Percentiles rank a stretch among this genome's conserved stretches.
phyloP scores from a whole-genome alignment of 1,140 invertebrate species.

The Calliopsis andreniformis region DNA sequence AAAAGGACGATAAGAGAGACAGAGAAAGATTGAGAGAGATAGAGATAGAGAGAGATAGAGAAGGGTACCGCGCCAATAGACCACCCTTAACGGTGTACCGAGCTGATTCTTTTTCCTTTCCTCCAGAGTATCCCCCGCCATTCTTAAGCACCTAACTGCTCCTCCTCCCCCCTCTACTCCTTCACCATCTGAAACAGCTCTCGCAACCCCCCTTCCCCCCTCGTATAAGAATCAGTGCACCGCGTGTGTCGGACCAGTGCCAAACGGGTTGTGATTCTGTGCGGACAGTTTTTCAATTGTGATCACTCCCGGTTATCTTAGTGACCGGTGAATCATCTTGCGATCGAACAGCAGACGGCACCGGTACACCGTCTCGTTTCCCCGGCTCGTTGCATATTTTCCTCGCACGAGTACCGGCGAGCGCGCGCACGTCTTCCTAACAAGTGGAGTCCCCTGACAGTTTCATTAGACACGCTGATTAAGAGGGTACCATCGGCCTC shows the following conservation, averaged over 20 bases:
- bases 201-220: constrained; percentile 59
- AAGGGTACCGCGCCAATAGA: background rate
- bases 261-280: constrained; percentile 73
- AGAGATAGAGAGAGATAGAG: background rate
- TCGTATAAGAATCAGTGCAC: constrained; percentile 78
- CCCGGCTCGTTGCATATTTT: too few species aligned
- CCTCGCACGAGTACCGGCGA: too few species aligned
- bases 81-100: constrained; percentile 52
- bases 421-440: too few species aligned
- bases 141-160: constrained; percentile 35
- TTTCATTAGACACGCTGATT: too few species aligned
- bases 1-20: background rate
- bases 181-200: constrained; percentile 29
- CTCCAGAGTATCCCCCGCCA: constrained; percentile 38
- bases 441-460: too few species aligned
- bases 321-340: constrained; percentile 28
- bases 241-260: constrained; percentile 75
- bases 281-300: constrained; percentile 58
- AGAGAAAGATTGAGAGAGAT: background rate
- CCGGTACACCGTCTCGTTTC: too few species aligned
- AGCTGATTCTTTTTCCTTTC: constrained; percentile 43
- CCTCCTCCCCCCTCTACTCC: constrained; percentile 5
- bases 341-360: background rate
- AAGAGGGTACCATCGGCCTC: too few species aligned
- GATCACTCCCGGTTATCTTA: constrained; percentile 21